Base-by-base conservation (phyloP, 2,888 invertebrate genomes). In the Calephelis perditalis region DNA sequence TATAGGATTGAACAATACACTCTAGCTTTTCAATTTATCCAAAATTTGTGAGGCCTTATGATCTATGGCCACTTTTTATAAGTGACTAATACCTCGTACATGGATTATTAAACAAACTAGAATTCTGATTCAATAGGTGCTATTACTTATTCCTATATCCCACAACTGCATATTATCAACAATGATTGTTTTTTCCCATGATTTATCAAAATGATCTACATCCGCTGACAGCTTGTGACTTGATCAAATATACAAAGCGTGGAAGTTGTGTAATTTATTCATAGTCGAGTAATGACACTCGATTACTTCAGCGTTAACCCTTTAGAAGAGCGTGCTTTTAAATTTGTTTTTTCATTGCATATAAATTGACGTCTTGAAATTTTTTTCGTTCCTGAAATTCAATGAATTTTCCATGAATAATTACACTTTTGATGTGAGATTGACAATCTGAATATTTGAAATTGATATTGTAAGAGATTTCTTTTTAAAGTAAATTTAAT, bases 251-350 rank as follows among this genome's bases (percentile, higher is more conserved):
- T 12, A 64, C 67, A 60, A 71, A 72, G 74, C 77, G 74, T 77
- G 77, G 66, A 67, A 67, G 67, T 69, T 69, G 69, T 65, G 68
- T 88, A 89, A 89, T 88, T 88, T 89, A 89, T 89, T 88, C 89
- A 88, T 89, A 89, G 89, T 84, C 86, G 74, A 81, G 84, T 89
- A 88, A 87, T 89, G 89, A 88, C 86, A 89, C 88, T 87, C 89
- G 88, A 89, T 89, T 87, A 88, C 85, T 86, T 83, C 76, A 79
- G 78, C 81, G 79, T 78, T 80, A 86, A 85, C 87, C 88, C 86
- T 86, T 87, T 83, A 79, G 79, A 76, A 79, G 71, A 73, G 78
- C 76, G 70, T 68, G 76, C 73, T 78, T 82, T 77, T 76, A 82
- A 85, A 82, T 81, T 81, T 82, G 81, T 72, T 73, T 82, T 84